Percentiles rank a stretch among this genome's conserved stretches.
phyloP scores from a whole-genome alignment of 2,888 invertebrate species.

The Drosophila formosana region DNA sequence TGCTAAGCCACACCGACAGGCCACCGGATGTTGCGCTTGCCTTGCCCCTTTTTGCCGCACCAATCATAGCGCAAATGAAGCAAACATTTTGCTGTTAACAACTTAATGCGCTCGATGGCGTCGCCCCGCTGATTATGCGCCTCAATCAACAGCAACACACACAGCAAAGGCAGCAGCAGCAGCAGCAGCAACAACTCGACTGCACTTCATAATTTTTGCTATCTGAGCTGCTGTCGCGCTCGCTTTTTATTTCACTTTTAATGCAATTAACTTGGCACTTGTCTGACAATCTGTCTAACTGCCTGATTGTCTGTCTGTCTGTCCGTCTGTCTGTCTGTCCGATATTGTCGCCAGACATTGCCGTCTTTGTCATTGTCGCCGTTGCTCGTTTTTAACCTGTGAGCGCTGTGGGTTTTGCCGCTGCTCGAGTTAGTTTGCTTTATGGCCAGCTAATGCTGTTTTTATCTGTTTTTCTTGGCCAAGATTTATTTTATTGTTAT shows the following conservation, averaged over 20 bases:
- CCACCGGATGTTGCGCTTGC: constrained; percentile 71
- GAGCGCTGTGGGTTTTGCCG: constrained; percentile 34
- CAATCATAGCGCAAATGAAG: constrained; percentile 80
- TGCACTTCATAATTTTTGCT: constrained; percentile 80
- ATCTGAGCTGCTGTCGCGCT: constrained; percentile 74
- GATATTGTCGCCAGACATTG: constrained; percentile 51
- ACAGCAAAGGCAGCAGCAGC: constrained; percentile 38
- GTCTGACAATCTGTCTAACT: constrained; percentile 58
- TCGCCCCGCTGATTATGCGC: constrained; percentile 74
- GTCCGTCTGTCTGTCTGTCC: not conserved
- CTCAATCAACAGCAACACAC: constrained; percentile 70
- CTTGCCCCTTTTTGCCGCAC: constrained; percentile 32
- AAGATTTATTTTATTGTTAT: constrained; percentile 80
- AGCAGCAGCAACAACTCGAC: constrained; percentile 35
- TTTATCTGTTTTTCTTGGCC: constrained; percentile 80
- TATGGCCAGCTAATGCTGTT: constrained; percentile 78
- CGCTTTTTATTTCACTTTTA: constrained; percentile 78
- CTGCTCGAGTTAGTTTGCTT: constrained; percentile 63
- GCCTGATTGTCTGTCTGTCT: constrained; percentile 8
- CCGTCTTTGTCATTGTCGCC: constrained; percentile 63
- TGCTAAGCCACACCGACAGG: constrained; percentile 15
- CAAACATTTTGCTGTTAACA: constrained; percentile 82
- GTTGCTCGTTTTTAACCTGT: constrained; percentile 49
- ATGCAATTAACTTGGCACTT: constrained; percentile 79
- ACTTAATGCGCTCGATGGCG: constrained; percentile 78